Evolutionary conservation across 2,888 invertebrate species (phyloP).

Genomic region (Unio delphinus): DNA sequence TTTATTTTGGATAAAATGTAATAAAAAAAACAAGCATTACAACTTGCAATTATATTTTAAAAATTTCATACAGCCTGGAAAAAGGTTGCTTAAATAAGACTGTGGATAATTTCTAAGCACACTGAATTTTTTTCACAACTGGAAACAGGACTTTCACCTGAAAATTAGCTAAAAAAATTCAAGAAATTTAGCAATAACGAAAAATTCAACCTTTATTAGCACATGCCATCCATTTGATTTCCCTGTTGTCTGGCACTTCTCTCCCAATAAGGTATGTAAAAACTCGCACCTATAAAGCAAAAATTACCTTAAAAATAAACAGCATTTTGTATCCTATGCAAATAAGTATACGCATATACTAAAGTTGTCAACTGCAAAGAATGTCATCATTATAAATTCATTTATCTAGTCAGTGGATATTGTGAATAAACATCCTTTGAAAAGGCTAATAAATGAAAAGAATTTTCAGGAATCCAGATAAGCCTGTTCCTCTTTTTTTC

Average conservation of each 20-base stretch:
- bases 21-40: no score
- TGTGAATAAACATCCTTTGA: background rate
- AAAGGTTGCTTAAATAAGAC: no score
- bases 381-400: background rate
- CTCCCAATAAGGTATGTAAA: slow-evolving; percentile 98
- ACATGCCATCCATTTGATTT: slow-evolving; percentile 99
- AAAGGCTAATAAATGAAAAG: background rate
- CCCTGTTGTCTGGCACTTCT: slow-evolving; percentile 90
- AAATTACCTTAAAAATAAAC: slow-evolving; percentile 5
- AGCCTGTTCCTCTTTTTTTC: no score
- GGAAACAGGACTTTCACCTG: no score
- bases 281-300: slow-evolving; percentile 83
- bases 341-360: background rate
- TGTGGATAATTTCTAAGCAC: no score
- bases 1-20: no score
- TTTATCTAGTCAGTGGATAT: background rate
- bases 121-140: no score
- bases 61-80: no score
- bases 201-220: slow-evolving; percentile 87
- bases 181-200: background rate
- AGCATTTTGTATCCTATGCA: background rate
- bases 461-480: no score
- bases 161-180: no score
- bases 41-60: no score
- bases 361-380: background rate